Base-by-base conservation (phyloP, 1,140 invertebrate genomes). In the Nasonia giraulti region DNA sequence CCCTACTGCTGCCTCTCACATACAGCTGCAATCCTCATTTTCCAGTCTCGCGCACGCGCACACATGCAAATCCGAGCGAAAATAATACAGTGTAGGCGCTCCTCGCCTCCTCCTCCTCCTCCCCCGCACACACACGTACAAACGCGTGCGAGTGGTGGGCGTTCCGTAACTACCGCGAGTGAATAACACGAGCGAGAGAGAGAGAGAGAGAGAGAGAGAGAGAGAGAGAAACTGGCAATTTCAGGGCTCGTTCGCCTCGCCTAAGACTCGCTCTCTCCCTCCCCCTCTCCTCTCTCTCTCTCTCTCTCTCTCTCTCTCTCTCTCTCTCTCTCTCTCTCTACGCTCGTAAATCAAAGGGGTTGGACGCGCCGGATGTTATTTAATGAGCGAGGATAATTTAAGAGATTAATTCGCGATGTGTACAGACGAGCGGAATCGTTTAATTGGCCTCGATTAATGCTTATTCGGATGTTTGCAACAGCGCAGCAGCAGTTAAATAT, bases 201-300 rank as follows among this genome's bases (percentile, higher is more conserved):
- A 50, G 27, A 27, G 62, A 44, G 40, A 27, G 81, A 50, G 69
- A 2, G 47, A 17, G 55, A 40, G 40, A 50, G 27, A 27, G 80
- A 40, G 68, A 37, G 73, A 37, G 50, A 27, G 62, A 44, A 17
- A 62, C 74, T 66, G 4, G 76, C 68, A 78, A 83, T 79, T 83
- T 83, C 75, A 77, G 33, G 82, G 50, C 74, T 77, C 82, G 68
- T 81, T 74, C 71, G 80, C 80, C 80, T 73, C 80, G 69, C 79
- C 79, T 68, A 71, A 14, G 55, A 37, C n/a, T 47, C 20, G 17
- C 55, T 62, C 55, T 62, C 17, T 62, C 47, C 12, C 11, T 17
- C 14, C 4, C 47, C 47, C 55, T 20, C 55, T 62, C 55, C 12
- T 14, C 47, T 5, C 55, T 20, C 55, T 62, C 55, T 62, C n/a